Conservation (phyloP, 2,113 vertebrate species). For the Centropus unirufus region DNA sequence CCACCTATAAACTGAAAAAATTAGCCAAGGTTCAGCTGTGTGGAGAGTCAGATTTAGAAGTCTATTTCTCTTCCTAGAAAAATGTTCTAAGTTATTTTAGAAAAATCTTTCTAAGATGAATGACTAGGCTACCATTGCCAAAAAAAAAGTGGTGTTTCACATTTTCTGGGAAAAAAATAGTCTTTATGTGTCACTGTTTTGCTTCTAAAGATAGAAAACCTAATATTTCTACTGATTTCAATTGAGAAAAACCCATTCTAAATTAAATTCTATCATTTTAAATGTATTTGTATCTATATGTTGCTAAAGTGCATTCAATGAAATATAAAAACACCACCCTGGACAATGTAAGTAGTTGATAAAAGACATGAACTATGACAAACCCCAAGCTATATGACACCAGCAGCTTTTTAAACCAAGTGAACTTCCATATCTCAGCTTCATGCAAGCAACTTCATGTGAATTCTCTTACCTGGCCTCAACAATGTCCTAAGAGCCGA, state of each 20-base stretch:
- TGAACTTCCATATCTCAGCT: neutral
- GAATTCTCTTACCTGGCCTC: neutral
- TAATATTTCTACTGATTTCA: neutral
- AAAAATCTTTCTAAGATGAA: neutral
- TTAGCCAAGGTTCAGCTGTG: neutral
- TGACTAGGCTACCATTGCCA: neutral
- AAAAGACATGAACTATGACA: neutral
- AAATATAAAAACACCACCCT: neutral
- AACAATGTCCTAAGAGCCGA: neutral
- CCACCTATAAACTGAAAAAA: constrained; percentile 16
- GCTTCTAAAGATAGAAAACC: neutral
- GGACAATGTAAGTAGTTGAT: neutral
- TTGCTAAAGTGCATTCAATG: neutral
- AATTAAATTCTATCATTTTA: neutral
- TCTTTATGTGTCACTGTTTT: neutral
- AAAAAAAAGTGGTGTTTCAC: neutral
- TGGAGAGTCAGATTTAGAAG: neutral
- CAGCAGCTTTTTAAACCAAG: neutral
- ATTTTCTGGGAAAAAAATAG: neutral
- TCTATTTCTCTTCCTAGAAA: neutral
- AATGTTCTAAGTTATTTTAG: neutral
- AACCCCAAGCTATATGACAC: neutral
- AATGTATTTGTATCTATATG: neutral
- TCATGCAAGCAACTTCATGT: neutral
- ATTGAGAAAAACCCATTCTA: neutral